Conservation (phyloP, 2,113 vertebrate genomes). For the Channa argus region DNA sequence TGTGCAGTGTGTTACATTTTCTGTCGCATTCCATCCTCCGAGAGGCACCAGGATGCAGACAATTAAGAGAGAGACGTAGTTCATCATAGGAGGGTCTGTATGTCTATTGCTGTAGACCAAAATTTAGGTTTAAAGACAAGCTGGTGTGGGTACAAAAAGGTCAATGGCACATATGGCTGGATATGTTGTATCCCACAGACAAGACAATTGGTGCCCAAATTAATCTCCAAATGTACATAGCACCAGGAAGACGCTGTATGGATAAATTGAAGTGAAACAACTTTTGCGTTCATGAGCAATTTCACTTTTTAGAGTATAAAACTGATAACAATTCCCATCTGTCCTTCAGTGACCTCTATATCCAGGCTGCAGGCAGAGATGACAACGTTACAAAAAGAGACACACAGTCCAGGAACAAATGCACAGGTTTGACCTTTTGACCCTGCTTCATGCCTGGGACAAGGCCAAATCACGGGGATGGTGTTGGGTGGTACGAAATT, state of each 20-base stretch:
- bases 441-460: slow-evolving; percentile 18
- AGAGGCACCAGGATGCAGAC: slow-evolving; percentile 79
- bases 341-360: background rate
- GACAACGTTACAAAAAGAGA: slow-evolving; percentile 38
- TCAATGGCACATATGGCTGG: slow-evolving; percentile 52
- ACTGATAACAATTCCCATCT: no score
- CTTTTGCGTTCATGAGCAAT: no score
- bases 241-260: slow-evolving; percentile 14
- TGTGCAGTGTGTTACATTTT: slow-evolving; percentile 30
- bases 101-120: slow-evolving; percentile 47
- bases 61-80: slow-evolving; percentile 28
- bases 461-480: slow-evolving; percentile 33
- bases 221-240: slow-evolving; percentile 47
- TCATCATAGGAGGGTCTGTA: slow-evolving; percentile 5
- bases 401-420: slow-evolving; percentile 17
- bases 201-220: slow-evolving; percentile 37
- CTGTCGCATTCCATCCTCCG: slow-evolving; percentile 78
- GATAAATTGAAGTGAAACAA: no score
- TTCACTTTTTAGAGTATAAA: no score
- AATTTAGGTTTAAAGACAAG: slow-evolving; percentile 58
- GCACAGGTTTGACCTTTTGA: slow-evolving; percentile 36
- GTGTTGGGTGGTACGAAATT: slow-evolving; percentile 31
- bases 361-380: slow-evolving; percentile 21
- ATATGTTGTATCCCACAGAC: background rate
- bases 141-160: slow-evolving; percentile 38